A percentile compares a stretch with the other conserved stretches of the same genome.
Evolutionary conservation across 2,797 vertebrate genomes (phyloP).

Genomic region (Rousettus madagascariensis): DNA sequence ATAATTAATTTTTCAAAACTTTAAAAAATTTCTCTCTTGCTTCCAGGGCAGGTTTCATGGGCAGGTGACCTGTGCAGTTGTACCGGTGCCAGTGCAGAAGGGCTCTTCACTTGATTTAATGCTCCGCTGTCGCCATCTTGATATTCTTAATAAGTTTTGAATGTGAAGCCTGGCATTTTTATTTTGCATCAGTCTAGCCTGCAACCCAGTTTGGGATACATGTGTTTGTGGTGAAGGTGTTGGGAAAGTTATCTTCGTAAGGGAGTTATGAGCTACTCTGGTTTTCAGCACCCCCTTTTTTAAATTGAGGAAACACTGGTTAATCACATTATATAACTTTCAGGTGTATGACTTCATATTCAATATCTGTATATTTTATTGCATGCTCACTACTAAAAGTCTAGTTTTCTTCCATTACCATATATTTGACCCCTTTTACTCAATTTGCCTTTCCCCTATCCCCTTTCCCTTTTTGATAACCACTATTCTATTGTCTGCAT

Average conservation of each 20-base stretch:
- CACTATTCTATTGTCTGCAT: neutral
- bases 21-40: neutral
- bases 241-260: neutral
- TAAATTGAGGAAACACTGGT: neutral
- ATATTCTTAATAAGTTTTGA: conserved; percentile 15
- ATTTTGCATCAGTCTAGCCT: neutral
- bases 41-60: neutral
- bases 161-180: neutral
- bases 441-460: neutral
- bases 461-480: neutral
- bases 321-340: neutral
- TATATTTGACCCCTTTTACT: neutral
- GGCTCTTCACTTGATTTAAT: neutral
- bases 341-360: neutral
- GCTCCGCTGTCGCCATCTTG: neutral
- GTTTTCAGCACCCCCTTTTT: neutral
- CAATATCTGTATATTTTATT: neutral
- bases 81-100: neutral
- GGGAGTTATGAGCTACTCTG: neutral
- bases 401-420: neutral
- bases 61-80: neutral
- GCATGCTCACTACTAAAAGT: neutral
- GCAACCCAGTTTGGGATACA: neutral
- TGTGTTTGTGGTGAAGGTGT: neutral
- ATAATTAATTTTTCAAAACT: neutral